These are phyloP conservation scores for Labia minor DNA, from an alignment of 2,888 invertebrate genomes.

Conservation along the genomic window DNA sequence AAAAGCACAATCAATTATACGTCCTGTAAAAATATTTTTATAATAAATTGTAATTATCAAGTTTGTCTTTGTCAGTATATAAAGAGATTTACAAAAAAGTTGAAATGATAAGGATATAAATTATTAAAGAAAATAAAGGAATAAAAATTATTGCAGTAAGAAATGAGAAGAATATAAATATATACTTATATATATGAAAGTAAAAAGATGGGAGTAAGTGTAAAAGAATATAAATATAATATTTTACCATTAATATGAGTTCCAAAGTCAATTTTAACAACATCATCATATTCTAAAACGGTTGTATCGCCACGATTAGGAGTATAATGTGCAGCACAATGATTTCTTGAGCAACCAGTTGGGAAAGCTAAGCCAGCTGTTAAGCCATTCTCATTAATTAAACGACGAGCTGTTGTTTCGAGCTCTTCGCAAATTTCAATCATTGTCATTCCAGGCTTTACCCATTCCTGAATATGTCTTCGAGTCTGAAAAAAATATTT, in stretches of 20 bases:
- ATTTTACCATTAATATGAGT: conserved; percentile 83
- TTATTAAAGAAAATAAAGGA: background rate
- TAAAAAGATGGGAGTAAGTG: background rate
- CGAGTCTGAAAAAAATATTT: conserved; percentile 55
- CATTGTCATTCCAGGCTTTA: conserved; percentile 99
- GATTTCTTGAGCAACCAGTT: conserved; percentile 96
- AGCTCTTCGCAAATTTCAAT: conserved; percentile 95
- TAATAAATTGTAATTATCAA: no score
- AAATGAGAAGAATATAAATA: no score
- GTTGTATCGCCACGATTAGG: conserved; percentile 97
- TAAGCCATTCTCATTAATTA: conserved; percentile 90
- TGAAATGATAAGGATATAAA: background rate
- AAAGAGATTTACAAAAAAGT: background rate
- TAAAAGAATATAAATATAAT: conserved; percentile 14
- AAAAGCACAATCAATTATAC: conserved; percentile 98
- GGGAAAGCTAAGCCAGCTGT: conserved; percentile 93
- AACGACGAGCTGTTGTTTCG: conserved; percentile 78
- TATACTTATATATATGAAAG: no score
- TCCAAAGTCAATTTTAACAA: conserved; percentile 97
- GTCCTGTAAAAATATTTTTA: conserved; percentile 36
- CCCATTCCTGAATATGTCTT: conserved; percentile 81
- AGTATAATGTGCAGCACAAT: conserved; percentile 99
- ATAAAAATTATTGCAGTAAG: background rate
- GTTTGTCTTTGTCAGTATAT: background rate
- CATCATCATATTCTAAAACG: conserved; percentile 88